Evolutionary conservation across 2,113 vertebrate genomes (phyloP).

Genomic region (Telmatochromis sp.): DNA sequence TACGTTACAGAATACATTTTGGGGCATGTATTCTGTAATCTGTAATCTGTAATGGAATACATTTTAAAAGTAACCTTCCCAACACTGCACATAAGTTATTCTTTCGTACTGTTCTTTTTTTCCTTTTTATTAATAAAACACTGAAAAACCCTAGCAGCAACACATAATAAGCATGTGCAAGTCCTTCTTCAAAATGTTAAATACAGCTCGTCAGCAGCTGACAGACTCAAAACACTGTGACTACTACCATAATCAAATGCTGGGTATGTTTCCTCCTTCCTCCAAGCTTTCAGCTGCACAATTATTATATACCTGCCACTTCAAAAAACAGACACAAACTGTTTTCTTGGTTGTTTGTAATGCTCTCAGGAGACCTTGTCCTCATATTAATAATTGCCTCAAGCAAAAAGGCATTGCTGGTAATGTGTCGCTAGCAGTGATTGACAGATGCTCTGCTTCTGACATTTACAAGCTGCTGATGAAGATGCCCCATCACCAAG

Average conservation of each 20-base stretch:
- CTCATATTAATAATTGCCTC: slow-evolving; percentile 10
- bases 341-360: neutral
- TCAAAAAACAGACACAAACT: neutral
- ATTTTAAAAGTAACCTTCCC: too few relatives aligned
- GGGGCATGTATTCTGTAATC: accelerated
- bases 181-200: too few relatives aligned
- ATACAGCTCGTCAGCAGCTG: neutral
- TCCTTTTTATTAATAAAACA: neutral
- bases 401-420: neutral
- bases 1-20: too few relatives aligned
- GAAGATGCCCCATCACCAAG: neutral
- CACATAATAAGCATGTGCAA: neutral
- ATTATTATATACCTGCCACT: neutral
- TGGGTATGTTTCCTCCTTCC: neutral
- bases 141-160: neutral
- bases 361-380: neutral
- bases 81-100: neutral
- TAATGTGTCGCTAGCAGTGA: slow-evolving; percentile 18
- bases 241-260: neutral
- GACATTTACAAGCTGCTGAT: slow-evolving; percentile 40
- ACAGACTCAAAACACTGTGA: neutral
- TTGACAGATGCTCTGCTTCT: slow-evolving; percentile 22
- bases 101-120: neutral
- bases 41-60: too few relatives aligned
- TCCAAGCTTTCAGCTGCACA: neutral